These are phyloP conservation scores for Neotoma lepida DNA, from an alignment of 2,113 vertebrate species.

Conservation along the genomic window DNA sequence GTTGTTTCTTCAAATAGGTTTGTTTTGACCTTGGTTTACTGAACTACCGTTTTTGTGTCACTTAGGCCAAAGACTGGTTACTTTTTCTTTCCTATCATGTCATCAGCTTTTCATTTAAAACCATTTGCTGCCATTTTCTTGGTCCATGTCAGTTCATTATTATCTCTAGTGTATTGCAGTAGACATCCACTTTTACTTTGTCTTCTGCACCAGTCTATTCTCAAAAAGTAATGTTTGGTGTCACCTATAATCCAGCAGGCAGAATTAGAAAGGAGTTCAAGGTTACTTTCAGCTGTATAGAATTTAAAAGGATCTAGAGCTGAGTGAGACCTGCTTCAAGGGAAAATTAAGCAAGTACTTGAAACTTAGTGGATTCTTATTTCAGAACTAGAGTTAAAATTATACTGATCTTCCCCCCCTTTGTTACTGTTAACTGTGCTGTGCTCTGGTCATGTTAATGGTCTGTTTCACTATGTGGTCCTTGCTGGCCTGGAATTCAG, in stretches of 20 bases:
- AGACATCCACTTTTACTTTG: background rate
- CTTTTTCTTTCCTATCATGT: background rate
- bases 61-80: background rate
- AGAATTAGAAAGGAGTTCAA: background rate
- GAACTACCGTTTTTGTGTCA: background rate
- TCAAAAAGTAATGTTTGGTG: background rate
- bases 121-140: background rate
- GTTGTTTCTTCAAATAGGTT: background rate
- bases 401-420: background rate
- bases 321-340: background rate
- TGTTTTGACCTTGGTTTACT: background rate
- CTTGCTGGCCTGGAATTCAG: background rate
- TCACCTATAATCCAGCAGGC: background rate
- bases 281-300: background rate
- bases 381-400: background rate
- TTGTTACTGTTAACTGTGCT: background rate
- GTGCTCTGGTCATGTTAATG: background rate
- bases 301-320: background rate
- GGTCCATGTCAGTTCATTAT: background rate
- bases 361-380: background rate
- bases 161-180: background rate
- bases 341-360: background rate
- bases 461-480: background rate
- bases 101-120: background rate
- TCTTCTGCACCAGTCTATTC: background rate